Percentiles rank a stretch among this genome's conserved stretches.
phyloP scores from a whole-genome alignment of 2,888 invertebrate species.

The Cephus pygmeus region DNA sequence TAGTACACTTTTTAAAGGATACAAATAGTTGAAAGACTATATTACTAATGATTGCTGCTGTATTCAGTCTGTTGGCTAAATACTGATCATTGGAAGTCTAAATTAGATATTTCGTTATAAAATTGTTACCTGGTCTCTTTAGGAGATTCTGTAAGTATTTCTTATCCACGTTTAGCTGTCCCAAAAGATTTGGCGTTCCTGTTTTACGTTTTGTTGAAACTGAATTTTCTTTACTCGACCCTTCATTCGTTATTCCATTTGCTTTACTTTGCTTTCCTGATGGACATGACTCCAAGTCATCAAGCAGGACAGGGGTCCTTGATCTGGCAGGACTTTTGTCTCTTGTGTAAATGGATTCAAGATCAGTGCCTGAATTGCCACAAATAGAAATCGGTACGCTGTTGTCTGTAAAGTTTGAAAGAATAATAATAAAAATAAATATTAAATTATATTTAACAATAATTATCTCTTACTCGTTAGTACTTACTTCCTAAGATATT shows the following conservation, averaged over 20 bases:
- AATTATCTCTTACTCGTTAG: background rate
- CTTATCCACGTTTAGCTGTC: slow-evolving; percentile 50
- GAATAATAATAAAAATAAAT: background rate
- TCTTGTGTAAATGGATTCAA: slow-evolving; percentile 8
- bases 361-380: slow-evolving; percentile 9
- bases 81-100: background rate
- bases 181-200: slow-evolving; percentile 40
- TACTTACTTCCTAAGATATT: slow-evolving; percentile 80
- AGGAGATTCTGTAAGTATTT: slow-evolving; percentile 51
- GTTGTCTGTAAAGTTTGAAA: slow-evolving; percentile 24
- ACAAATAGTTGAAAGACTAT: background rate
- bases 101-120: background rate
- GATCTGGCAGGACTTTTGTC: background rate
- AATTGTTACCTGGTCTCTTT: slow-evolving; percentile 47
- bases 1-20: background rate
- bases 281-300: background rate
- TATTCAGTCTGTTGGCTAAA: background rate
- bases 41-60: background rate
- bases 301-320: background rate
- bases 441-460: background rate
- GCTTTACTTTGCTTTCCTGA: background rate
- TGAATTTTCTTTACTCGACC: background rate
- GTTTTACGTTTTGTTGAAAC: slow-evolving; percentile 21
- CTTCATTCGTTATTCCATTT: background rate
- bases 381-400: slow-evolving; percentile 28